phyloP scores from a whole-genome alignment of 2,888 invertebrate species.

The Palloptera scutellata region DNA sequence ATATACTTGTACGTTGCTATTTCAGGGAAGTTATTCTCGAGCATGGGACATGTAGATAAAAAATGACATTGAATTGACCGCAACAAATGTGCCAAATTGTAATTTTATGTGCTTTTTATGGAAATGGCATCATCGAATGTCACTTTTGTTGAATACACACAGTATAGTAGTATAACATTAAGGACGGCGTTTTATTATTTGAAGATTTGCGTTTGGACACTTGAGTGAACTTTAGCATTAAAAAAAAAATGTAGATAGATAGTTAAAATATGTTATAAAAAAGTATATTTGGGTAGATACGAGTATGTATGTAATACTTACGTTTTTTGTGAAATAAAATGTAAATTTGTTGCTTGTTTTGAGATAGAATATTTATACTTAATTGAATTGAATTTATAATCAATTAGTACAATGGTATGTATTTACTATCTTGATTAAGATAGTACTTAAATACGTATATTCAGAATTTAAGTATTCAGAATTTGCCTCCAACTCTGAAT shows the following conservation, averaged over 20 bases:
- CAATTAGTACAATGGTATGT: not conserved
- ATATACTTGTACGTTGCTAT: too few species aligned
- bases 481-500: too few species aligned
- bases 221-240: slow-evolving; percentile 17
- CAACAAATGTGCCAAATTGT: slow-evolving; percentile 59
- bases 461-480: too few species aligned
- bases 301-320: slow-evolving; percentile 1
- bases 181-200: not conserved
- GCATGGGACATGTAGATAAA: slow-evolving; percentile 6
- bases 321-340: slow-evolving; percentile 41
- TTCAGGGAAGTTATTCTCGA: too few species aligned
- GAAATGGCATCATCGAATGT: slow-evolving; percentile 51
- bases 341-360: slow-evolving; percentile 41
- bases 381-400: not conserved
- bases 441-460: too few species aligned
- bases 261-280: slow-evolving; percentile 33
- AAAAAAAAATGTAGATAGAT: slow-evolving; percentile 5
- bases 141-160: slow-evolving; percentile 34
- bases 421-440: not conserved
- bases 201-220: not conserved
- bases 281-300: slow-evolving; percentile 41
- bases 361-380: too few species aligned
- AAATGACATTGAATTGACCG: slow-evolving; percentile 45
- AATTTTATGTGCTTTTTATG: slow-evolving; percentile 60
- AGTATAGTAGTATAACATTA: too few species aligned